These are phyloP conservation scores for Calyptommatus sinebrachiatus DNA, from an alignment of 2,113 vertebrate genomes.

Conservation along the genomic window DNA sequence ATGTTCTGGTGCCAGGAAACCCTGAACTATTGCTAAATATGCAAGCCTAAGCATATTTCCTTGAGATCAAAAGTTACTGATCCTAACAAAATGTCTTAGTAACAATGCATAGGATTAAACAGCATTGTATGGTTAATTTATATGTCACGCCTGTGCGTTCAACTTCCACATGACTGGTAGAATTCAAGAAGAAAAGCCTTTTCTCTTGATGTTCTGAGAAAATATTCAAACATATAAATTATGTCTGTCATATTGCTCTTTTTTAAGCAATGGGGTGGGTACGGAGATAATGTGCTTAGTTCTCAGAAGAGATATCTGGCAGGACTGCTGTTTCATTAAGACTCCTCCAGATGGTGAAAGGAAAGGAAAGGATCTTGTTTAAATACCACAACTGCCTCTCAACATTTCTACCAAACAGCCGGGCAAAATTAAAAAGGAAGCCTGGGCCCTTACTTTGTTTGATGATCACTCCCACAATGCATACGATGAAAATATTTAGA, in stretches of 20 bases:
- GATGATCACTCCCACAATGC: too few species aligned
- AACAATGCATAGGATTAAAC: not conserved
- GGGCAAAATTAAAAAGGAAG: too few species aligned
- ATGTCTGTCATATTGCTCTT: not conserved
- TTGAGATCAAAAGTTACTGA: not conserved
- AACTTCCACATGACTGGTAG: not conserved
- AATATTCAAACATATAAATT: not conserved
- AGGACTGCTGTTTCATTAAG: not conserved
- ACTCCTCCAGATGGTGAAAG: too few species aligned
- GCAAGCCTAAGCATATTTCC: not conserved
- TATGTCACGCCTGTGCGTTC: not conserved
- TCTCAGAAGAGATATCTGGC: not conserved
- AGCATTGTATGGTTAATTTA: not conserved
- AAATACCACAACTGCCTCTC: too few species aligned
- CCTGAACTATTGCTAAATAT: not conserved
- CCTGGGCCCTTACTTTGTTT: too few species aligned
- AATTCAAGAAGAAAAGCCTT: not conserved
- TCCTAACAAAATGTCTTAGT: not conserved
- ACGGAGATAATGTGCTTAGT: not conserved
- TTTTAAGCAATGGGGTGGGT: not conserved
- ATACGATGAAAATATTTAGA: too few species aligned
- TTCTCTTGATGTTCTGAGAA: not conserved
- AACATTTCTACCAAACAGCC: too few species aligned
- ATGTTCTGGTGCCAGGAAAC: fast-evolving
- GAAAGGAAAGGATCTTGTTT: too few species aligned